Conservation (phyloP, 2,888 invertebrate genomes). For the Teleogryllus oceanicus region DNA sequence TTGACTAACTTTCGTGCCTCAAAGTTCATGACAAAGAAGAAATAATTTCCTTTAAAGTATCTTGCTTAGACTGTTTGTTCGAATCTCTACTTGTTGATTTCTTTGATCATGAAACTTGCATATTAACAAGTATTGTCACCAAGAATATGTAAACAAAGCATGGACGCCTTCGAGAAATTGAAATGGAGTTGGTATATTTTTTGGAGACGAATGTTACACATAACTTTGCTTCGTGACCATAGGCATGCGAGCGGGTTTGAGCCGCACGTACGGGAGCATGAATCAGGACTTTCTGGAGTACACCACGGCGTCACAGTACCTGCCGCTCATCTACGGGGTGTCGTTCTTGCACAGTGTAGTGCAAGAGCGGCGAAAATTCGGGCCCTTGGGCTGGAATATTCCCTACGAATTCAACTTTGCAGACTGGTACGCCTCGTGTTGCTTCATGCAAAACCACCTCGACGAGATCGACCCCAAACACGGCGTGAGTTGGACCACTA, state of each 20-base stretch:
- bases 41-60: no score
- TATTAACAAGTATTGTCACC: no score
- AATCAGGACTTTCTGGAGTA: slow-evolving; percentile 82
- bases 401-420: slow-evolving; percentile 88
- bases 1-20: no score
- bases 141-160: no score
- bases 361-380: slow-evolving; percentile 80
- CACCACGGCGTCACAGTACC: slow-evolving; percentile 72
- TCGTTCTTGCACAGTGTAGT: slow-evolving; percentile 85
- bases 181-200: no score
- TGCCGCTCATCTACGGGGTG: slow-evolving; percentile 76
- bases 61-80: no score
- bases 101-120: no score
- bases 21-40: no score
- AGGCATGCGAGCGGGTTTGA: slow-evolving; percentile 79
- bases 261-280: slow-evolving; percentile 77
- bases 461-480: slow-evolving; percentile 74
- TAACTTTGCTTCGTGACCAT: not conserved
- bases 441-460: slow-evolving; percentile 82
- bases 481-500: slow-evolving; percentile 71
- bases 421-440: slow-evolving; percentile 80
- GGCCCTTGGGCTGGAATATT: slow-evolving; percentile 89
- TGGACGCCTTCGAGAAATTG: no score
- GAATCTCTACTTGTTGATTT: no score
- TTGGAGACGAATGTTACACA: no score